Base-by-base conservation (phyloP, 92 coral and sea anemone species). In the Galaxea fascicularis region DNA sequence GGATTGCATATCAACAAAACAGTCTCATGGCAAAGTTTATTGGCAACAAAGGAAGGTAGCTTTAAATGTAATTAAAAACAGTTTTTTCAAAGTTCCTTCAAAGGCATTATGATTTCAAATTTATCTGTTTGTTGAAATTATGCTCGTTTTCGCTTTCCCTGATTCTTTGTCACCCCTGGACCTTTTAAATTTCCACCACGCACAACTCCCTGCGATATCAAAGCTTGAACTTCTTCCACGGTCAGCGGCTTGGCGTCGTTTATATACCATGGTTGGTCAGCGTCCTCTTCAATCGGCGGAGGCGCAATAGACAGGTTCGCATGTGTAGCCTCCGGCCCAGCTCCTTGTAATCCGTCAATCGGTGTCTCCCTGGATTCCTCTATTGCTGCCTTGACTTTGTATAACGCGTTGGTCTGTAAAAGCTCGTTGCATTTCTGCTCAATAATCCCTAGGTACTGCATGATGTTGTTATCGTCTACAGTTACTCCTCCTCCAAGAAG, bases 371-470 rank as follows among this genome's bases (percentile, higher is more conserved):
- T 79, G 26, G 85, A 77, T 53, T 83, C 89, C 10, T 85, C 91
- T 45, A 80, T 87, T n/a, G 87, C 77, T 24, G 67, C 66, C 67
- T 97, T 97, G 39, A 93, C 75, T 72, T 87, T 91, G 30, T 88
- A 84, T 16, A 95, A 65, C 12, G 97, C 94, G 54, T 88, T 77
- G 20, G 89, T 78, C 76, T 92, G 98, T 20, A 97, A 87, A 15
- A 93, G 77, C 67, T 93, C 93, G 63, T 96, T 96, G 78, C 97
- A 92, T 65, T 93, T 95, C 80, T 96, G 99, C 89, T 96, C 99
- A 10, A 96, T 71, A 65, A 97, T 93, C 12, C 99, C 99, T 49
- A 97, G 78, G 76, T 93, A 97, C 80, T 93, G 95, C 83, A 95
- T 65, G 29, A 91, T 83, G 77, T 97, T 97, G 71, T 95, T 92